Evolutionary conservation across 2,113 vertebrate species (phyloP).

Genomic region (Ptyas mucosa): DNA sequence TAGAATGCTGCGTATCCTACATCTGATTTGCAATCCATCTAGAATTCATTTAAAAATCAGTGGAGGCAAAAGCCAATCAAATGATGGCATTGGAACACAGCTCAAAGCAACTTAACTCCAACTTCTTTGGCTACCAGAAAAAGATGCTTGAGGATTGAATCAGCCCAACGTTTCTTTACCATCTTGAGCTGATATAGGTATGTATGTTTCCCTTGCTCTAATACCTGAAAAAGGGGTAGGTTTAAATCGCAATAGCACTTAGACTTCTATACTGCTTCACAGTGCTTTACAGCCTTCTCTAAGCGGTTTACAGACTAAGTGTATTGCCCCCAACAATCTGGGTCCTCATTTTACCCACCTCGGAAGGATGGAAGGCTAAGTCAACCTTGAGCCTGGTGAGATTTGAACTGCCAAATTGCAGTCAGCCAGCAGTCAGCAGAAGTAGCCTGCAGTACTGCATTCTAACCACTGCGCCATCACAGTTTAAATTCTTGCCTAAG

Average conservation of each 20-base stretch:
- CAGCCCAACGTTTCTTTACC: neutral
- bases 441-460: no score
- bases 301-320: no score
- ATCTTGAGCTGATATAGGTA: neutral
- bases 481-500: neutral
- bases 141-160: neutral
- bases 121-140: neutral
- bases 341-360: no score
- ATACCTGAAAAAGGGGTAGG: neutral
- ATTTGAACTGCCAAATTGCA: no score
- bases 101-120: neutral
- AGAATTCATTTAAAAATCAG: neutral
- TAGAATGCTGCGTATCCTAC: neutral
- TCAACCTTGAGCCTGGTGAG: no score
- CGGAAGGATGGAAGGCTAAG: no score
- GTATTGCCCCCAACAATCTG: no score
- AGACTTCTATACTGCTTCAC: no score
- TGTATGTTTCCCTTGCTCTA: neutral
- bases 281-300: no score
- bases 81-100: neutral
- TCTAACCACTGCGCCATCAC: no score
- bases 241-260: neutral
- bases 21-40: neutral
- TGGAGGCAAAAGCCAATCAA: neutral
- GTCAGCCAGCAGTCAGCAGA: no score